Base-by-base conservation (phyloP, 2,113 vertebrate species). In the Tor tambroides region DNA sequence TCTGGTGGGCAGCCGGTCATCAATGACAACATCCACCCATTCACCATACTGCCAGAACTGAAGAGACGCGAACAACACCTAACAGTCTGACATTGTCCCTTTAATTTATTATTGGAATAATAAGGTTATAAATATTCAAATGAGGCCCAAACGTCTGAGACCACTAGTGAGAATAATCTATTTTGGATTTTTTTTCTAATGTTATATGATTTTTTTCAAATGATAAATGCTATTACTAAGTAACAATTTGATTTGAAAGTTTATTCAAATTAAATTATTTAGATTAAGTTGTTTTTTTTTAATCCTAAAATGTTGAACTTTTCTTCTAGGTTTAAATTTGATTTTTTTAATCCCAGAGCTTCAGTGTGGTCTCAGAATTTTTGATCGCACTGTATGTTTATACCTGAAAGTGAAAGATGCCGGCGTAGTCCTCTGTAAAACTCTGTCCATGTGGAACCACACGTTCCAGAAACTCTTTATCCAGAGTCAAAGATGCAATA, bases 331-430 rank as follows among this genome's bases (percentile, higher is more conserved):
- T 2, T 65, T 30, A 49, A 49, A 49, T 49, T 49, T 5, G 1
- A 14, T 49, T 12, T 49, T 49, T 14, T 54, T 1, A 26, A 26
- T 54, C 28, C 28, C 49, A 78, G 26, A 56, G 23, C 26, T 54
- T 79, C 26, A 51, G 1, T 10, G 9, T 79, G 76, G 43, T 23
- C 14, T 51, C 35, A 43, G 38, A 28, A 11, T 0, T 51, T 28
- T 54, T 7, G 12, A 15, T 49, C 46, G 2, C 46, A 49, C 11
- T 49, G 12, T 15, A 15, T 54, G 28, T 30, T 54, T 38, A 30
- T 35, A 97, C 96, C 96, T 96, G 96, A 91, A 97, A 97, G 51
- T 93, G 96, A 92, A 97, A 97, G 91, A 97, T 97, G 32, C 96
- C 96, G 1, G 96, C 95, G 4, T 97, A 97, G 88, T 94, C 90